Percentiles rank a stretch among this genome's conserved stretches.
Conservation (phyloP, 2,113 vertebrate genomes). For the Semicossyphus pulcher region DNA sequence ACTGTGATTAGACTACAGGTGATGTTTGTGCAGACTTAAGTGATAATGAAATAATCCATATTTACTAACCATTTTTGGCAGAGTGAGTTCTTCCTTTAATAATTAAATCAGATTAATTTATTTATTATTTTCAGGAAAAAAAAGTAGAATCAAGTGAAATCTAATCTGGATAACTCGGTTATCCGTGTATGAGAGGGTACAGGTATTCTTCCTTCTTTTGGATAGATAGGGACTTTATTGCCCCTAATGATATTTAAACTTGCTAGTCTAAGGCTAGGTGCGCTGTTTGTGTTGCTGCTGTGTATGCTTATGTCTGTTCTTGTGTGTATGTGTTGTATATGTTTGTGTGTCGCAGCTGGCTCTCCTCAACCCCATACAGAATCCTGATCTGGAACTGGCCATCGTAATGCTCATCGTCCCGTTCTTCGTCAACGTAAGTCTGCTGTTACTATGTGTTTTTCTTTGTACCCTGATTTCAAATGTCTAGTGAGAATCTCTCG, state of each 20-base stretch:
- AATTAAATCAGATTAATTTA: no score
- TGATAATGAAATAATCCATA: no score
- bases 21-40: no score
- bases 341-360: conserved; percentile 86
- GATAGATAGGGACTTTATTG: neutral
- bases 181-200: no score
- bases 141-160: no score
- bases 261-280: neutral
- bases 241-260: neutral
- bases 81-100: no score
- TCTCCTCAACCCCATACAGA: conserved; percentile 91
- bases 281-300: neutral
- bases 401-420: conserved; percentile 99
- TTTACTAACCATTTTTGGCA: no score
- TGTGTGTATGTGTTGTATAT: conserved; percentile 15
- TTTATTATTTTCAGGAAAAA: no score
- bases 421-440: conserved; percentile 96
- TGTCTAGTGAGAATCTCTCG: neutral
- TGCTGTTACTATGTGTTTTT: neutral
- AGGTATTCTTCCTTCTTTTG: no score
- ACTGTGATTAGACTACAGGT: no score
- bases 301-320: conserved; percentile 29
- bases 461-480: neutral
- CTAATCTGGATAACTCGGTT: no score
- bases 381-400: conserved; percentile 94